Percentiles rank a stretch among this genome's conserved stretches.
These are phyloP conservation scores for Apantesis nais DNA, from an alignment of 2,888 invertebrate genomes.

Conservation along the genomic window DNA sequence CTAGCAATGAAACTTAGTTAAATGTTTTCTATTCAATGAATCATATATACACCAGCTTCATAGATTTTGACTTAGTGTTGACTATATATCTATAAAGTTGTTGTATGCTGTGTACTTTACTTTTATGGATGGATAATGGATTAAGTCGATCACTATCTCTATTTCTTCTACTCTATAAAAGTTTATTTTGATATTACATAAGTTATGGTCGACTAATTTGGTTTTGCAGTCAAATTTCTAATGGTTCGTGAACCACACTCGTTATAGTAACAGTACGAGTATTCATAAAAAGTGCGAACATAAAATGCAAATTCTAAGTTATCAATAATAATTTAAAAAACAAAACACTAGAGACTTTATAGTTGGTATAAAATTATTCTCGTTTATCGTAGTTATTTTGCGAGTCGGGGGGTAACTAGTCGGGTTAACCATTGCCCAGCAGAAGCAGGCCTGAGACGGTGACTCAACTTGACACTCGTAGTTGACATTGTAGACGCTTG, in stretches of 20 bases:
- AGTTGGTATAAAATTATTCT: no score
- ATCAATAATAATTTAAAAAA: neutral
- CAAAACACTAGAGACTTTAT: no score
- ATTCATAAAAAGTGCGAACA: neutral
- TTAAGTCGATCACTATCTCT: neutral
- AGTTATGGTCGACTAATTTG: neutral
- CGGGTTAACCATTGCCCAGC: no score
- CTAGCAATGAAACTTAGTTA: conserved; percentile 12
- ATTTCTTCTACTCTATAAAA: neutral
- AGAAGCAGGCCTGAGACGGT: no score
- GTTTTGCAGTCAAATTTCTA: neutral
- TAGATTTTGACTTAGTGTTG: neutral
- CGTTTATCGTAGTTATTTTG: no score
- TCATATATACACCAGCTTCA: neutral
- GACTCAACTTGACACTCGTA: no score
- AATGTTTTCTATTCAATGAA: neutral
- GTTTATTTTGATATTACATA: neutral
- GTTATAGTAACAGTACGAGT: no score
- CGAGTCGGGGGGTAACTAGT: no score
- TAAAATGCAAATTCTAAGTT: neutral
- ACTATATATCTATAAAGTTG: neutral
- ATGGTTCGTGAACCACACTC: neutral
- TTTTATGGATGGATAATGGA: no score
- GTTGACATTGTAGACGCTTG: no score
- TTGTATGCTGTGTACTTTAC: no score